Conservation (phyloP, 2,888 invertebrate species). For the Ditylenchus weischeri region DNA sequence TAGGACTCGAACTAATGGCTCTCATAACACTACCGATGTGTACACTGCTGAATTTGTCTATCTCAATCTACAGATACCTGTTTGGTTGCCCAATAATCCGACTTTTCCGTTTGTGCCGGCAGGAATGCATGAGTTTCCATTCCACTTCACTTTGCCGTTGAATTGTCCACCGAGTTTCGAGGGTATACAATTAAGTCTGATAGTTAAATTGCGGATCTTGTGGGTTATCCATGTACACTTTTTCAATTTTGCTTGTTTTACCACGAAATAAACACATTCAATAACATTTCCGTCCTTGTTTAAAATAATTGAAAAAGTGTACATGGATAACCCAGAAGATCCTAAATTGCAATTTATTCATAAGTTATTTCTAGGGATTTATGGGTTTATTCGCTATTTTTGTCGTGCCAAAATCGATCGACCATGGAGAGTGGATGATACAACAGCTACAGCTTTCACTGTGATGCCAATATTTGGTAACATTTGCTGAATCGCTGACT, state of each 20-base stretch:
- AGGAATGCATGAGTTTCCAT: conserved; percentile 28
- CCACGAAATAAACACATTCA: too few relatives aligned
- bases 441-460: neutral
- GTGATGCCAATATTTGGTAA: neutral
- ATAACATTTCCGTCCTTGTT: too few relatives aligned
- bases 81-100: neutral
- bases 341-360: too few relatives aligned
- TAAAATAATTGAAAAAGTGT: too few relatives aligned
- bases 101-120: neutral
- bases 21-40: neutral
- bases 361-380: neutral
- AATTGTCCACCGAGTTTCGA: conserved; percentile 36
- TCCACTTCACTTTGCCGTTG: conserved; percentile 25
- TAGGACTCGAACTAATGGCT: too few relatives aligned
- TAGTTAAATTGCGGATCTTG: too few relatives aligned
- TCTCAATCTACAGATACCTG: neutral
- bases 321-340: too few relatives aligned
- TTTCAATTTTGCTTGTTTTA: too few relatives aligned
- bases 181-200: conserved; percentile 17
- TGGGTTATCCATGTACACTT: too few relatives aligned
- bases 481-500: too few relatives aligned
- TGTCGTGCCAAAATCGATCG: neutral
- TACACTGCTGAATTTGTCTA: neutral
- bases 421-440: conserved; percentile 7
- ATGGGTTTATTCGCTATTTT: neutral